Conservation (phyloP, 2,113 vertebrate species). For the Tragulus kanchil region DNA sequence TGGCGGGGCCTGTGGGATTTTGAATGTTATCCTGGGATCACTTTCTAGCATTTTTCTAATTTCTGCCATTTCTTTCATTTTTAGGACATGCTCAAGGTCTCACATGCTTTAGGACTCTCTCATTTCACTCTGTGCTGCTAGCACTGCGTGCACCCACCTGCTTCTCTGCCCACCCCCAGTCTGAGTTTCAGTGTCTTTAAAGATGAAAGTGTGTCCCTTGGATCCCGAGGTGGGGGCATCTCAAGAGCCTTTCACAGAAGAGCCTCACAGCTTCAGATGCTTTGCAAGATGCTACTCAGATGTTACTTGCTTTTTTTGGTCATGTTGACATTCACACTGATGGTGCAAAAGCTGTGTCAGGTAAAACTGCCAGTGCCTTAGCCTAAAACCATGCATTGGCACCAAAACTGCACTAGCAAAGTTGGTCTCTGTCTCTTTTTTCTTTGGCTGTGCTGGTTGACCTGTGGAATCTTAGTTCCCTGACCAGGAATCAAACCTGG, state of each 20-base stretch:
- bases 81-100: not conserved
- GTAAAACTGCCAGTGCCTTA: not conserved
- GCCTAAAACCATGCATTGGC: not conserved
- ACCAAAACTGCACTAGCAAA: not conserved
- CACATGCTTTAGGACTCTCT: not conserved
- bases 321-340: not conserved
- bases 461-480: not conserved
- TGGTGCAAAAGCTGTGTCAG: not conserved
- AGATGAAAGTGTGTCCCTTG: not conserved
- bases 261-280: not conserved
- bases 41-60: constrained; percentile 37
- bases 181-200: not conserved
- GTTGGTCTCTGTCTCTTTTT: not conserved
- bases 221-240: not conserved
- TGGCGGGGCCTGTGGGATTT: not conserved
- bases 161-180: not conserved
- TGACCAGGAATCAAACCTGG: not conserved
- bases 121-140: not conserved
- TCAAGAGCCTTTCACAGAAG: not conserved
- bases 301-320: not conserved
- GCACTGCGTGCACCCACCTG: not conserved
- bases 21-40: not conserved
- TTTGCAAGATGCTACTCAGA: not conserved
- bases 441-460: not conserved
- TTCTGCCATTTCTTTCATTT: constrained; percentile 42